phyloP scores from a whole-genome alignment of 2,797 vertebrate species.

The Pteronotus mesoamericanus region DNA sequence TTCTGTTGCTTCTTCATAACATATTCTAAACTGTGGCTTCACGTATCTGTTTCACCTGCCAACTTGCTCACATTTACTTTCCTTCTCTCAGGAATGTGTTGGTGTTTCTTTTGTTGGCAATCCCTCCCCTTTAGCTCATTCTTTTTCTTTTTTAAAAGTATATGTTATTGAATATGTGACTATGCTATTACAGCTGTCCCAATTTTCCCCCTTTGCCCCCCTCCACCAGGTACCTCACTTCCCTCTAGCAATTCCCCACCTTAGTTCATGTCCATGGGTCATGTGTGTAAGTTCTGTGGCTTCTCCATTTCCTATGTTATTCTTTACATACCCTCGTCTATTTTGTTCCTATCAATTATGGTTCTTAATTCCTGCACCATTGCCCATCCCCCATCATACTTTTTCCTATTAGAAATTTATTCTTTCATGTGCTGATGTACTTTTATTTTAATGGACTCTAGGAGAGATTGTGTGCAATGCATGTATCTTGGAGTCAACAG shows the following conservation, averaged over 20 bases:
- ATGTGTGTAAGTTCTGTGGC: no score
- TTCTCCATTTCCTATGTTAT: no score
- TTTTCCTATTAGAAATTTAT: neutral
- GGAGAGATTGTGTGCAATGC: neutral
- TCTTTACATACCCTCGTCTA: no score
- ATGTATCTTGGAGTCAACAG: neutral
- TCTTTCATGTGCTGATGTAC: neutral
- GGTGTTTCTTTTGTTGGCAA: neutral
- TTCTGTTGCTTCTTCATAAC: constrained; percentile 10
- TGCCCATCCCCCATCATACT: neutral
- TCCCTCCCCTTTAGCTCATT: neutral
- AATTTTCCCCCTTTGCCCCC: no score
- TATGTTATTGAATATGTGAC: no score
- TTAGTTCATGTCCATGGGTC: no score
- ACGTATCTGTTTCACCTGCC: constrained; percentile 16
- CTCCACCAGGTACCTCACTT: no score
- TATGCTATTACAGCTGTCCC: no score
- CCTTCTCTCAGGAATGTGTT: constrained; percentile 12
- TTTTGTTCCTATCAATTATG: no score
- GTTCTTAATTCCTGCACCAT: no score
- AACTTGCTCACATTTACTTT: neutral
- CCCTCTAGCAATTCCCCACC: no score
- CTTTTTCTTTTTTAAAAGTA: neutral
- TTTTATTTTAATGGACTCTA: constrained; percentile 28
- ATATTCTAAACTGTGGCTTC: constrained; percentile 7